Conservation (phyloP, 2,113 vertebrate species). For the Mobula hypostoma region DNA sequence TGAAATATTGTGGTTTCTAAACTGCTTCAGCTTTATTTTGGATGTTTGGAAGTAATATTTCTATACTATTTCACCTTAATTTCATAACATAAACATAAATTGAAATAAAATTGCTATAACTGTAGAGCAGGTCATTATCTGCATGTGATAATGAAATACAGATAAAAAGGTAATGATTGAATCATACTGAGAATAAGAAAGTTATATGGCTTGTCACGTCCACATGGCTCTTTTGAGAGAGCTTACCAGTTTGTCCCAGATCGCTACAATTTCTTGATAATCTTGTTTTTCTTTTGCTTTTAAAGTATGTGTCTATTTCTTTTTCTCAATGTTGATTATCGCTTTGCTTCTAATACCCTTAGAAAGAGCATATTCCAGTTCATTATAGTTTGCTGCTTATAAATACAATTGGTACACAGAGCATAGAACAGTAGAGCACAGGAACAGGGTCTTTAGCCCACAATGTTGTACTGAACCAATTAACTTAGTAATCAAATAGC, state of each 20-base stretch:
- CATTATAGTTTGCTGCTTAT: not conserved
- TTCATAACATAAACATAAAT: not conserved
- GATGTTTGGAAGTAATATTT: not conserved
- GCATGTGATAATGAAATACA: not conserved
- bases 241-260: not conserved
- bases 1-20: not conserved
- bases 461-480: too few species aligned
- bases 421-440: too few species aligned
- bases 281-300: not conserved
- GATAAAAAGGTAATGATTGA: not conserved
- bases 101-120: not conserved
- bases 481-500: too few species aligned
- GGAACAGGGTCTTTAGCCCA: too few species aligned
- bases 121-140: not conserved
- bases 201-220: not conserved
- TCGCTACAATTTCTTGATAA: not conserved
- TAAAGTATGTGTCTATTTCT: not conserved
- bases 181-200: not conserved
- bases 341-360: not conserved
- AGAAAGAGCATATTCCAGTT: not conserved
- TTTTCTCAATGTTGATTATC: not conserved
- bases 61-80: not conserved
- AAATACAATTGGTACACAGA: not conserved
- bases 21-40: not conserved
- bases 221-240: not conserved